Evolutionary conservation across 2,797 vertebrate genomes (phyloP).

Genomic region (Falco peregrinus): DNA sequence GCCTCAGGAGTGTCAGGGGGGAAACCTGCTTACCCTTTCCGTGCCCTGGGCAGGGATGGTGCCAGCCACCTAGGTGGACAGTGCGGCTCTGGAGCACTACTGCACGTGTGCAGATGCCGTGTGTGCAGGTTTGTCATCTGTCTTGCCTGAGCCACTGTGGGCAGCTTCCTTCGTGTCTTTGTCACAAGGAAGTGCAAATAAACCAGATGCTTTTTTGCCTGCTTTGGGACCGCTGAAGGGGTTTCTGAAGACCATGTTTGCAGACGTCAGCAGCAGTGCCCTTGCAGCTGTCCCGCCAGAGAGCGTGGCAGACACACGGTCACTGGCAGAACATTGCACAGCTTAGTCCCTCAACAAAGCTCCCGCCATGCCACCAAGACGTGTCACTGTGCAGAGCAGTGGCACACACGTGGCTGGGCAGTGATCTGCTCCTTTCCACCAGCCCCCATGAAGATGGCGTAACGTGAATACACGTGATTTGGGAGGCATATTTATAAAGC

Average conservation of each 20-base stretch:
- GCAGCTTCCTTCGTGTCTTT: background rate
- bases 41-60: background rate
- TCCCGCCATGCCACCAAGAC: fast-evolving
- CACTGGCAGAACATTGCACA: fast-evolving
- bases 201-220: background rate
- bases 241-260: background rate
- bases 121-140: background rate
- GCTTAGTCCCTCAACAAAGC: background rate
- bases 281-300: background rate
- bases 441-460: background rate
- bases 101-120: background rate
- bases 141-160: background rate
- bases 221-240: fast-evolving
- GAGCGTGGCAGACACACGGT: background rate
- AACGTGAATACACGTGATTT: background rate
- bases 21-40: background rate
- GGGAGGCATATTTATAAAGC: background rate
- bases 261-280: background rate
- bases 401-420: too few species aligned
- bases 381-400: background rate
- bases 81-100: background rate
- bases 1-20: background rate
- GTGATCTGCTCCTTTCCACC: background rate
- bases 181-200: background rate
- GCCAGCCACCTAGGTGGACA: background rate